A percentile compares a stretch with the other conserved stretches of the same genome.
phyloP scores from a whole-genome alignment of 1,140 invertebrate genomes.

The Bombus cullumanus region DNA sequence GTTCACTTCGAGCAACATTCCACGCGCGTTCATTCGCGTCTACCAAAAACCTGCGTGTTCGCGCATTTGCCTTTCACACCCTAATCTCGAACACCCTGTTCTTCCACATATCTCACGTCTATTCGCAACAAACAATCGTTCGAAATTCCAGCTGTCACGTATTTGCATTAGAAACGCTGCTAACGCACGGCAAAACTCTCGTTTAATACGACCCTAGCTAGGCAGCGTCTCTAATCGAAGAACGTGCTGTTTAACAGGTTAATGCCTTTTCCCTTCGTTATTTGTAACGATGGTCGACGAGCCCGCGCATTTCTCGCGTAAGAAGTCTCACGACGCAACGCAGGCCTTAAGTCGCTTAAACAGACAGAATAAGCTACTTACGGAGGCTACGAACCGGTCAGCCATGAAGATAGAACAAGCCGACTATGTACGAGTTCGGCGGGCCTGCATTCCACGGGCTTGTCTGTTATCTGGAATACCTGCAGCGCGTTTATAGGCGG shows the following conservation, averaged over 20 bases:
- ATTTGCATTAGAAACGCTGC: not conserved
- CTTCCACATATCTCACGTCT: not conserved
- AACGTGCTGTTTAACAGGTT: not conserved
- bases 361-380: constrained; percentile 58
- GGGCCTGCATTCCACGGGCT: constrained; percentile 57
- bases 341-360: constrained; percentile 44
- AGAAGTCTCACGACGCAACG: not conserved
- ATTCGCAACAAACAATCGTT: not conserved
- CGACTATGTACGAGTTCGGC: constrained; percentile 38
- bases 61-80: not conserved
- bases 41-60: not conserved
- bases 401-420: constrained; percentile 32
- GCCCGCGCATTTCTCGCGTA: not conserved
- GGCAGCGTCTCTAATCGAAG: not conserved
- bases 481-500: constrained; percentile 17
- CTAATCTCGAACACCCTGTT: not conserved
- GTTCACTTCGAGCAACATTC: not conserved
- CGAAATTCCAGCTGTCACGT: not conserved
- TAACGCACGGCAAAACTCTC: not conserved
- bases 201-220: not conserved
- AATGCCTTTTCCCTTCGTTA: not conserved
- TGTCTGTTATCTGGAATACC: constrained; percentile 47
- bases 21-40: not conserved
- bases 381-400: constrained; percentile 44
- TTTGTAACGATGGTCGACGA: not conserved